phyloP scores from a whole-genome alignment of 2,888 invertebrate species.

The Sinohyriopsis cumingii region DNA sequence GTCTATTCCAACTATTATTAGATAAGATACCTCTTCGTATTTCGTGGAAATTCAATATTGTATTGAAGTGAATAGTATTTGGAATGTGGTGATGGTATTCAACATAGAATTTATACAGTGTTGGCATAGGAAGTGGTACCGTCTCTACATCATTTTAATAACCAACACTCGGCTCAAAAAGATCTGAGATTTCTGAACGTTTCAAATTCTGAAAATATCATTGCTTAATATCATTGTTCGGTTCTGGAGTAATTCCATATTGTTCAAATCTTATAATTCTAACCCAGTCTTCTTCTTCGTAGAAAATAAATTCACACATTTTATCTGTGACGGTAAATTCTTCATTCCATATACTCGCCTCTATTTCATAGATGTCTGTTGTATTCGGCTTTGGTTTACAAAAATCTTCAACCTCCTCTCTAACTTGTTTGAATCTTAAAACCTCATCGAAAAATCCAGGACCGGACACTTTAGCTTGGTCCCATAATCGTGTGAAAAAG shows the following conservation, averaged over 20 bases:
- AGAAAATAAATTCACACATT: conserved; percentile 22
- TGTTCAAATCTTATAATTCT: conserved; percentile 22
- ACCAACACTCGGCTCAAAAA: no score
- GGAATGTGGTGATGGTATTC: no score
- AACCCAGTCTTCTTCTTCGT: conserved; percentile 36
- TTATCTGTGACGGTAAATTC: conserved; percentile 18
- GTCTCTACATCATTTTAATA: no score
- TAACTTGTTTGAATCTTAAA: conserved; percentile 33
- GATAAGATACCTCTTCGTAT: no score
- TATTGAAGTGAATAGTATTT: no score
- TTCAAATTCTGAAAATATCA: no score
- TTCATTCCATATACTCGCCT: conserved; percentile 21
- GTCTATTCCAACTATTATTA: no score
- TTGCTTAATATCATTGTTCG: not conserved
- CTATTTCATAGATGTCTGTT: conserved; percentile 19
- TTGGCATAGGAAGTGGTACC: no score
- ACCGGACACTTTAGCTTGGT: conserved; percentile 32
- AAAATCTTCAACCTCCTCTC: conserved; percentile 35
- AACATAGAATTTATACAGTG: no score
- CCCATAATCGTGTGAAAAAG: conserved; percentile 36
- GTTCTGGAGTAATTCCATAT: conserved; percentile 14
- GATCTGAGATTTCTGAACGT: no score
- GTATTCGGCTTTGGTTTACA: conserved; percentile 36
- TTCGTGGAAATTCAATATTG: no score
- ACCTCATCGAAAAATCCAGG: conserved; percentile 37